Base-by-base conservation (phyloP, 2,888 invertebrate species). In the Apodemia hepburni region DNA sequence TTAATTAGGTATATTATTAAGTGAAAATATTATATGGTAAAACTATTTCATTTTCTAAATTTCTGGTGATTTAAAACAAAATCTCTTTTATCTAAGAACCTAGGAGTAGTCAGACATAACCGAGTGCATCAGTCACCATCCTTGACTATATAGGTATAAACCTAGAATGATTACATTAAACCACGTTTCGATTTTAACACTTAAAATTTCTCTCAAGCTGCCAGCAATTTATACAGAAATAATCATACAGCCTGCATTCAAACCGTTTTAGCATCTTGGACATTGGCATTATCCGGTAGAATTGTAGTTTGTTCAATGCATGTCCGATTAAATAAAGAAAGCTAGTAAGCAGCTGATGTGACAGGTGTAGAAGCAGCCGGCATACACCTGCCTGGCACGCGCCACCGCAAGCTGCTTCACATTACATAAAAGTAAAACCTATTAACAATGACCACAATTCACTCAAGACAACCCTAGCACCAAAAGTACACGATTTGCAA, bases 281-380 rank as follows among this genome's bases (percentile, higher is more conserved):
- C 27, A 57, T 57, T 57, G 22, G 15, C 54, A 29, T 27, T 57
- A 29, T 57, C 54, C 54, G 7, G n/a, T 47, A n/a, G n/a, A 45
- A n/a, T 17, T 29, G 7, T 29, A 57, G 33, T 18, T 58, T 33
- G 17, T 58, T 49, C 29, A 62, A 47, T 57, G 61, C 38, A 73
- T 61, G 64, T 73, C 66, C 70, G 71, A 69, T 74, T 69, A 71
- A 74, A 76, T 73, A 81, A 80, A 80, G 80, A 78, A 78, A 77
- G 80, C 77, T 81, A 80, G 73, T 66, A 77, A 82, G 87, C 89
- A 89, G 89, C 88, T 87, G 88, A 87, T 81, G 70, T 70, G 87
- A 86, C 92, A 92, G 92, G 92, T 92, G 90, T 80, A 84, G 80
- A 68, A 75, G 81, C 88, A 90, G 85, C 87, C 84, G 89, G 86